Evolutionary conservation across 2,797 vertebrate species (phyloP), one percentile per base, ranked within the genome.

Genomic region (Phataginus tricuspis): DNA sequence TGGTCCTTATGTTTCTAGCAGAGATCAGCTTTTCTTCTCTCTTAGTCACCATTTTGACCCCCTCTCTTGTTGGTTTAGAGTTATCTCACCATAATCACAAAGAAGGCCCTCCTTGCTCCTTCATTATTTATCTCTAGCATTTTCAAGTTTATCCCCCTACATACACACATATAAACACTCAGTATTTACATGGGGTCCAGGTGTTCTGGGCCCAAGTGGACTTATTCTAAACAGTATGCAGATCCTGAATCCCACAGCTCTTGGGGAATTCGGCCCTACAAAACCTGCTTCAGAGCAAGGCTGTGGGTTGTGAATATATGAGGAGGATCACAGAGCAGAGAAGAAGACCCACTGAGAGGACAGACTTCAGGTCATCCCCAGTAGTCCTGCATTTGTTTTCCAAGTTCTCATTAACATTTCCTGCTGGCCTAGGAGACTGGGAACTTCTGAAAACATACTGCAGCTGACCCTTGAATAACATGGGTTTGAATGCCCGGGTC

Each of bases 1-100:
- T 31, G 55, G 5, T 90, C 39, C 42, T 86, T 95, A 89, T 34
- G 45, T 90, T 83, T 95, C 78, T 75, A 92, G 64, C 42, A 93
- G 68, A 86, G 71, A 89, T 93, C n/a, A 75, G n/a, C 42, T 91
- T n/a, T 69, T 59, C n/a, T 82, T 64, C 90, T 90, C 59, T 84
- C 85, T 85, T 55, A 55, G 29, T 91, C 64, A 39, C 57, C 19
- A 45, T 45, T 45, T 74, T 57, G 11, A 68, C 78, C 51, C 21
- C 69, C 18, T 79, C 79, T 90, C 42, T 63, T 63, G 13, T 21
- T 78, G 34, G 29, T 42, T 97, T 86, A 96, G 59, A 79, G 64
- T 86, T 29, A 86, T 88, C 21, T 88, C 72, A 53, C 55, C 19
- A 45, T 29, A 82, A 57, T 69, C 39, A 77, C n/a, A 77, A 16